phyloP scores from a whole-genome alignment of 1,140 invertebrate species.

The Danaus melanippus region DNA sequence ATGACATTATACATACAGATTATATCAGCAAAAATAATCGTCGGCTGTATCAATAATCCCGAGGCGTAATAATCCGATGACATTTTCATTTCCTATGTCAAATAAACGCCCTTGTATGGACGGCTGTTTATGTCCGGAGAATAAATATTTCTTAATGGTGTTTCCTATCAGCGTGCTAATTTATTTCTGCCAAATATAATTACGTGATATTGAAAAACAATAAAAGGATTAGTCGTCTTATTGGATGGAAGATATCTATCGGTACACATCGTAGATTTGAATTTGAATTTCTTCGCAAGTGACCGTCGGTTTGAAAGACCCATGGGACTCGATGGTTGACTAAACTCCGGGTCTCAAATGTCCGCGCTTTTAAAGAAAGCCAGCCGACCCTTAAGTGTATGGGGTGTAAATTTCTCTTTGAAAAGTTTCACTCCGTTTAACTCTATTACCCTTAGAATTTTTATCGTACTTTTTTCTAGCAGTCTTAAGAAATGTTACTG shows the following conservation, averaged over 20 bases:
- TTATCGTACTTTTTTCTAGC: conserved; percentile 20
- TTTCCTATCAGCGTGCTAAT: background rate
- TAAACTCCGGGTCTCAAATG: conserved; percentile 58
- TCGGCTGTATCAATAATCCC: conserved; percentile 59
- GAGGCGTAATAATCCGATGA: conserved; percentile 58
- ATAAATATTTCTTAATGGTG: conserved; percentile 34
- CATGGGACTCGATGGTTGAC: conserved; percentile 53
- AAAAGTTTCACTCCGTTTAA: conserved; percentile 41
- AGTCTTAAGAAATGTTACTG: conserved; percentile 1
- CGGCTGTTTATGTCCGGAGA: conserved; percentile 34
- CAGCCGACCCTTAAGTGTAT: conserved; percentile 48
- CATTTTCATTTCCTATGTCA: conserved; percentile 66
- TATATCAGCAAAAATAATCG: conserved; percentile 42
- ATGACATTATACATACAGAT: conserved; percentile 30
- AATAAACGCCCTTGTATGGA: conserved; percentile 39
- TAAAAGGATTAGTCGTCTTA: conserved; percentile 2
- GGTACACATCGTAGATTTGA: conserved; percentile 28
- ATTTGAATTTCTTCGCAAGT: conserved; percentile 48
- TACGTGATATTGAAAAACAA: background rate
- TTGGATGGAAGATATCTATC: background rate
- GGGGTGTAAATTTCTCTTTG: conserved; percentile 59
- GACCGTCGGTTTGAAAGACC: conserved; percentile 43
- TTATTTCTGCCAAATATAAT: background rate
- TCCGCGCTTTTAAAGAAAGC: conserved; percentile 62
- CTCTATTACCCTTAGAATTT: conserved; percentile 23